Evolutionary conservation across 2,113 vertebrate genomes (phyloP).

Genomic region (Pseudorhombus dupliciocellatus): DNA sequence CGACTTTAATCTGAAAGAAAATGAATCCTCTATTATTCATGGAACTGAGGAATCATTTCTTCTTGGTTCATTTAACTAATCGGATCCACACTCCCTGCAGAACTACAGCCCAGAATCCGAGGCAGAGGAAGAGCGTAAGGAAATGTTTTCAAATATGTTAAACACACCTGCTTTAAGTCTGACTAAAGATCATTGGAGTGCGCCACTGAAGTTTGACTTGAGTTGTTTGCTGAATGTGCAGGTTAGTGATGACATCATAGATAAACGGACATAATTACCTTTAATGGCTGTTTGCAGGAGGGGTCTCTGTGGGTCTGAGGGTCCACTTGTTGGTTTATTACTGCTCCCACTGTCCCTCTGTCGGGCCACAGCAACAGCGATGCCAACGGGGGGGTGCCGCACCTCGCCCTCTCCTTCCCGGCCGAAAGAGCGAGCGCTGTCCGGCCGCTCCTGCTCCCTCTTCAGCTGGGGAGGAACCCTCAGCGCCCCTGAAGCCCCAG

Average conservation of each 20-base stretch:
- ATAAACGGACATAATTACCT: constrained; percentile 79
- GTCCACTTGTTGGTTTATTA: constrained; percentile 82
- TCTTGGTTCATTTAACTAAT: constrained; percentile 50
- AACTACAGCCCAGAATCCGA: constrained; percentile 1
- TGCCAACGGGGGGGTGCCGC: constrained; percentile 94
- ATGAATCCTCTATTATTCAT: constrained; percentile 63
- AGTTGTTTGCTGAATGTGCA: neutral
- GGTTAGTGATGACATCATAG: neutral
- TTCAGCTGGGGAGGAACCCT: constrained; percentile 83
- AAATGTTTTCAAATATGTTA: constrained; percentile 15
- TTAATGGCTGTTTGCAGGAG: constrained; percentile 87
- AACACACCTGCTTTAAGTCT: constrained; percentile 23
- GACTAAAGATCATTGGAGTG: constrained; percentile 5
- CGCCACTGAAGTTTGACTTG: too few relatives aligned
- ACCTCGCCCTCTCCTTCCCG: constrained; percentile 93
- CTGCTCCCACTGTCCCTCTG: constrained; percentile 88
- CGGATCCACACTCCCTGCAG: constrained; percentile 26
- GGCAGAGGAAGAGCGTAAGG: constrained; percentile 15
- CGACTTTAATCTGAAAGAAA: constrained; percentile 55
- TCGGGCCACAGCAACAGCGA: constrained; percentile 93
- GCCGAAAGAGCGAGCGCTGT: constrained; percentile 91
- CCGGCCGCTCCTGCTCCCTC: constrained; percentile 90
- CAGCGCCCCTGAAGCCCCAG: constrained; percentile 26
- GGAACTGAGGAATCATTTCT: constrained; percentile 56
- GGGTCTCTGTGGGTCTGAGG: constrained; percentile 84